Percentiles rank a stretch among this genome's conserved stretches.
phyloP scores from a whole-genome alignment of 2,888 invertebrate species.

The Malthinus flaveolus region DNA sequence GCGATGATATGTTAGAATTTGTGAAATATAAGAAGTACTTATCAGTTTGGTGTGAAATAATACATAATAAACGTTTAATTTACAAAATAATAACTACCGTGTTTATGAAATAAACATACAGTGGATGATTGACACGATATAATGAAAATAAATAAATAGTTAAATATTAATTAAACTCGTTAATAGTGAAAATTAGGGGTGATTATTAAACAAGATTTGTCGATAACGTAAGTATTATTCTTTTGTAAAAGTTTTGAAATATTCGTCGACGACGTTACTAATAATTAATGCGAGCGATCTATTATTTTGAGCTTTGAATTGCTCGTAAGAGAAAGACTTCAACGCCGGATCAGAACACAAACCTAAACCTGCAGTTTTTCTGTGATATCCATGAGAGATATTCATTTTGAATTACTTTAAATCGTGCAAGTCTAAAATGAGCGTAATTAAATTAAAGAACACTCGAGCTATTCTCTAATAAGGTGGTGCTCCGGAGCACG shows the following conservation, averaged over 20 bases:
- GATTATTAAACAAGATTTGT: neutral
- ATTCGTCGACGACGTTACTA: too few species aligned
- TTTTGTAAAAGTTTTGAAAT: too few species aligned
- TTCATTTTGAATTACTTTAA: too few species aligned
- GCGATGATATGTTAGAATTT: conserved; percentile 51
- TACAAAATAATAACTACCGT: conserved; percentile 49
- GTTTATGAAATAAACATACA: conserved; percentile 49
- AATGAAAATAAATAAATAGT: conserved; percentile 18
- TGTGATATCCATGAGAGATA: too few species aligned
- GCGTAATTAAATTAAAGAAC: too few species aligned
- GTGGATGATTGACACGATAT: conserved; percentile 44
- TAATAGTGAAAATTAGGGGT: neutral
- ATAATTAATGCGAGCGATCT: too few species aligned
- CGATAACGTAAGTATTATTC: neutral
- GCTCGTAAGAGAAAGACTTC: neutral
- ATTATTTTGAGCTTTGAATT: too few species aligned
- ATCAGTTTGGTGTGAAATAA: conserved; percentile 56
- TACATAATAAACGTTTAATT: conserved; percentile 55
- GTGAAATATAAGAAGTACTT: conserved; percentile 53
- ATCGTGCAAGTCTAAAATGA: too few species aligned
- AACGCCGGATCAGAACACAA: neutral
- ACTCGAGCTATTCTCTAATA: too few species aligned
- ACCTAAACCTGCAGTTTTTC: too few species aligned
- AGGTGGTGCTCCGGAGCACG: too few species aligned
- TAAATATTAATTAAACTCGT: conserved; percentile 10